Conservation (phyloP, 2,113 vertebrate species). For the Ciconia maguari region DNA sequence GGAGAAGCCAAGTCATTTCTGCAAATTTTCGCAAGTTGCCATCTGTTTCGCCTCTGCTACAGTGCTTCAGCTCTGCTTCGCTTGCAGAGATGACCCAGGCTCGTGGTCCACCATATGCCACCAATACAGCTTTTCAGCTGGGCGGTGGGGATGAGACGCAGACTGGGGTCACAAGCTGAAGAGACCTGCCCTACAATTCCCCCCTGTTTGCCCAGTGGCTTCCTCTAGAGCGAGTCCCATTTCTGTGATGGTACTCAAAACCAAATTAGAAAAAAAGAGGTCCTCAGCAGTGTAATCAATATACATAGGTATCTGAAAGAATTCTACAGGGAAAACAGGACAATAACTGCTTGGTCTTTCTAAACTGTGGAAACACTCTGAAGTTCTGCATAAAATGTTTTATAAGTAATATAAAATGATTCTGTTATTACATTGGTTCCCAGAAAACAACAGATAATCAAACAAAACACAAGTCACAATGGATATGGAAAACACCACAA, state of each 20-base stretch:
- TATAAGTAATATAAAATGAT: neutral
- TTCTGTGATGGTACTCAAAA: neutral
- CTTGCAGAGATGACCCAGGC: neutral
- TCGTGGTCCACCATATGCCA: neutral
- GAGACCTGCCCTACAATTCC: neutral
- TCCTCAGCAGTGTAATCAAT: neutral
- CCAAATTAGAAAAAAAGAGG: neutral
- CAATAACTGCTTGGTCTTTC: neutral
- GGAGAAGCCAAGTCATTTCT: neutral
- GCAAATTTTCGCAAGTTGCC: neutral
- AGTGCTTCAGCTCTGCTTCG: neutral
- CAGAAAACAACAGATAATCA: neutral
- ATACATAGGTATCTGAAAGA: fast-evolving
- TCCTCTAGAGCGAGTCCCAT: neutral
- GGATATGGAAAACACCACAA: neutral
- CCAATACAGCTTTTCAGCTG: neutral
- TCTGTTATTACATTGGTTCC: neutral
- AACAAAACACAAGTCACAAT: neutral
- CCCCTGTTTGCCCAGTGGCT: neutral
- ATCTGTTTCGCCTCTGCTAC: neutral
- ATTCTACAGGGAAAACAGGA: neutral
- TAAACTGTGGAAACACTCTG: neutral
- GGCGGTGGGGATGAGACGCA: fast-evolving
- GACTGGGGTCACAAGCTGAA: neutral
- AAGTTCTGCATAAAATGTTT: neutral